phyloP scores from a whole-genome alignment of 1,140 invertebrate genomes.

The Drosophila sulfurigaster region DNA sequence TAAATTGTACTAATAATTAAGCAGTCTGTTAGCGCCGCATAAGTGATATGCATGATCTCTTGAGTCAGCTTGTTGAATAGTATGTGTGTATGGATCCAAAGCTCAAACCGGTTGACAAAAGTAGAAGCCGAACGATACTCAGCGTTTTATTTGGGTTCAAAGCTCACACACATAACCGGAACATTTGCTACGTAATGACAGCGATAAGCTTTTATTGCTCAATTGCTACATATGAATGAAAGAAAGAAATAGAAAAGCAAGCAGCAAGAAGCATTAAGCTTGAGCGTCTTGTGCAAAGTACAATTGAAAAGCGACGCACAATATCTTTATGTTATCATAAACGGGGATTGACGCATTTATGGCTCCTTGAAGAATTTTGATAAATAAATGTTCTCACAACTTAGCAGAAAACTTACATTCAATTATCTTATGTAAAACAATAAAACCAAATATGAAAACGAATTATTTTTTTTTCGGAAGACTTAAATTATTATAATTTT shows the following conservation, averaged over 20 bases:
- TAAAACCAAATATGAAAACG: too few species aligned
- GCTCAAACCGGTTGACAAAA: constrained; percentile 11
- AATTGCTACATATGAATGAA: constrained; percentile 24
- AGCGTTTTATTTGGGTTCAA: constrained; percentile 29
- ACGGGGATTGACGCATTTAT: background rate
- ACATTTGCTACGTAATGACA: constrained; percentile 44
- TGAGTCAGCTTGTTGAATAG: constrained; percentile 1
- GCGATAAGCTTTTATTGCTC: constrained; percentile 38
- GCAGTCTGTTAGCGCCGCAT: background rate
- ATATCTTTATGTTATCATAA: background rate
- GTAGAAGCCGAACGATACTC: constrained; percentile 11
- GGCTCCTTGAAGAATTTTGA: background rate
- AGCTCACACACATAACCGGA: constrained; percentile 19
- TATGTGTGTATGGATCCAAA: background rate
- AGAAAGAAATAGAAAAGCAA: background rate
- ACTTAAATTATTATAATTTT: too few species aligned
- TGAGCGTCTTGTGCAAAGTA: constrained; percentile 17
- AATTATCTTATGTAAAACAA: too few species aligned
- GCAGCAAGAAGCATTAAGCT: constrained; percentile 3
- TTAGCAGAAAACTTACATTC: too few species aligned
- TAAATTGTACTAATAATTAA: background rate
- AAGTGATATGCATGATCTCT: constrained; percentile 3
- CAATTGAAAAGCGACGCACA: background rate
- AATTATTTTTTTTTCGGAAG: too few species aligned
- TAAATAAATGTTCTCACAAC: too few species aligned